Base-by-base conservation (phyloP, 2,797 vertebrate species). In the Poecilia velifera region DNA sequence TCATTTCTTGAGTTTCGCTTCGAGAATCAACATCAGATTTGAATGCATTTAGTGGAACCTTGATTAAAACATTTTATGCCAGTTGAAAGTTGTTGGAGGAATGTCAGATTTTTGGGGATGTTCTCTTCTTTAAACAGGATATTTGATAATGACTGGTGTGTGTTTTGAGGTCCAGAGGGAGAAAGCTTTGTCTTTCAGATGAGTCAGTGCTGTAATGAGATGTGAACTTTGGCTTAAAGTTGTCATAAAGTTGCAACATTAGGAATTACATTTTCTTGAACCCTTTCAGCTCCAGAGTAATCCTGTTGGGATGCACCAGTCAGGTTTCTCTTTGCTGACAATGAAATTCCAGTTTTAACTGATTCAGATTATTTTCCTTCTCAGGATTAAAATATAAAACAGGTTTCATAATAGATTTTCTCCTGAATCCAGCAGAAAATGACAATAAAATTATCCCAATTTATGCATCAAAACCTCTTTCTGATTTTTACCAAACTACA, bases 121-220 rank as follows among this genome's bases (percentile, higher is more conserved):
- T 72, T 55, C 41, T 6, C 6, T 73, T 12, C 43, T 79, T 62
- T 16, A 41, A 51, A 66, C 41, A 68, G 7, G 45, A 41, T 41
- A 80, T 82, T 82, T 86, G 57, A 53, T 59, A 51, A 22, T 70
- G 66, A 70, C 2, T 55, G 80, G 73, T 81, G 43, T 78, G 6
- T 79, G 1, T 73, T 1, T 62, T 62, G 14, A 20, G 12, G 14
- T 28, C 39, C 57, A 55, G 4, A 10, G 1, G 49, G 34, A 73
- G 36, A 74, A 34, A 76, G 14, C 43, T 70, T 55, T 75, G 25
- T 79, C 73, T 49, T 77, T 84, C 79, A 4, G 71, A 64, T 41
- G n/a, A 74, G 57, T 75, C 34, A 75, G 22, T 46, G 68, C 16
- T 13, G 47, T 72, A 14, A 73, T 68, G 34, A 82, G 25, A 74